Evolutionary conservation across 2,888 invertebrate genomes (phyloP).

Genomic region (Euzetes globulus): DNA sequence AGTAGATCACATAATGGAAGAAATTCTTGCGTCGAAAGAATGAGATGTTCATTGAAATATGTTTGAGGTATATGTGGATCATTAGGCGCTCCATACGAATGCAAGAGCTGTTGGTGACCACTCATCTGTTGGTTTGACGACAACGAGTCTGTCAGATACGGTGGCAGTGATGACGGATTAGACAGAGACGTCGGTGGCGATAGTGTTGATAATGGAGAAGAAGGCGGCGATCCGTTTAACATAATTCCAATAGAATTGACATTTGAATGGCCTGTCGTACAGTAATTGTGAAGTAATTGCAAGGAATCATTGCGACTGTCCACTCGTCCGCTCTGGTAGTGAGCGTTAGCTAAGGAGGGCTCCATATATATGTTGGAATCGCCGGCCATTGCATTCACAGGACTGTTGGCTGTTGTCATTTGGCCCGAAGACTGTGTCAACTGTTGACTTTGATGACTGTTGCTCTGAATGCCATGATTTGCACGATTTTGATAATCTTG

Average conservation of each 20-base stretch:
- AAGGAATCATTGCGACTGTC: neutral
- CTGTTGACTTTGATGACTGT: neutral
- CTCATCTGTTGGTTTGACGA: neutral
- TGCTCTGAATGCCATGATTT: neutral
- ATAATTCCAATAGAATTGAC: neutral
- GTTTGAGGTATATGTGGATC: slow-evolving; percentile 15
- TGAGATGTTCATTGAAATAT: slow-evolving; percentile 5
- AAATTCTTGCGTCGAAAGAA: slow-evolving; percentile 56
- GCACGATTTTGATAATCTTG: slow-evolving; percentile 11
- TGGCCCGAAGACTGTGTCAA: neutral
- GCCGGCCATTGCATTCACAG: neutral
- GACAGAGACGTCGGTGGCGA: neutral
- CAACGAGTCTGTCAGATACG: neutral
- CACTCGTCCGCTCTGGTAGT: neutral
- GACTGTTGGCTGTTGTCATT: neutral
- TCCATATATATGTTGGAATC: slow-evolving; percentile 25
- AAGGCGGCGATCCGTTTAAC: neutral
- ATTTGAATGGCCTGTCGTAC: neutral
- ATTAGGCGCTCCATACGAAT: neutral
- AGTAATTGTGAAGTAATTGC: neutral
- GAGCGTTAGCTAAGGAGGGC: neutral
- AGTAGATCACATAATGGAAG: slow-evolving; percentile 82
- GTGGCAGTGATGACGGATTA: neutral
- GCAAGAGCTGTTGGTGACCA: neutral
- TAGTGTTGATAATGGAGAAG: slow-evolving; percentile 9